Evolutionary conservation across 2,113 vertebrate genomes (phyloP), one percentile per base, ranked within the genome.

Genomic region (Boulengeromyrus knoepffleri): DNA sequence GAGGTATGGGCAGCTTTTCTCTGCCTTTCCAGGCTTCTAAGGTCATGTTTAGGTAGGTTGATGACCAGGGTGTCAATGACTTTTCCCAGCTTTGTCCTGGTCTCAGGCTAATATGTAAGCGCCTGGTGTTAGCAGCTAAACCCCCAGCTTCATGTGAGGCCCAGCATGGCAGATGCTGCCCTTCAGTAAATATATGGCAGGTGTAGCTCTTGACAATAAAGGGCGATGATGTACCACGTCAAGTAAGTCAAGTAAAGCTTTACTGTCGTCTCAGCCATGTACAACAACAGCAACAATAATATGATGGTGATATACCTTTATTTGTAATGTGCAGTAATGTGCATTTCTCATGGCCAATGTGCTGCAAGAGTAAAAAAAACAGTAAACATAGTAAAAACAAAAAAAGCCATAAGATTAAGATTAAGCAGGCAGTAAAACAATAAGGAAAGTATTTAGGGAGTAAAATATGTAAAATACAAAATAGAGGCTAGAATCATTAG

Each of bases 1-100:
- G 98, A 99, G 98, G 99, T 99, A 95, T 0, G 97, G 62, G 15
- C 77, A 45, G 87, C 3, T 13, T 39, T 12, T 39, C 24, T 31
- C 1, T 52, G 5, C 27, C 13, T 52, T 49, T 53, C 12, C 42
- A 27, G 9, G 7, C 17, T 86, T 49, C 36, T 49, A 86, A 49
- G 42, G 85, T 45, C 42, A 45, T 21, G 39, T 8, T 84, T 9
- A 2, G 7, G 5, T 24, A 84, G 80, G 31, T 39, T 2, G 74
- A 42, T 17, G 5, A 5, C 31, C 8, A 6, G 66, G 3, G 5
- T 5, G 3, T 36, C 5, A 0, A 36, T 39, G 36, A 17, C 4
- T 15, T 39, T 17, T 17, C 66, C 12, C 66, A 17, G 31, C 70
- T 77, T 39, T 17, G 74, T 80, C 1, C 74, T 13, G 36, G 74